These are phyloP conservation scores for Harpagoxenus sublaevis DNA, from an alignment of 2,888 invertebrate species.

Conservation along the genomic window DNA sequence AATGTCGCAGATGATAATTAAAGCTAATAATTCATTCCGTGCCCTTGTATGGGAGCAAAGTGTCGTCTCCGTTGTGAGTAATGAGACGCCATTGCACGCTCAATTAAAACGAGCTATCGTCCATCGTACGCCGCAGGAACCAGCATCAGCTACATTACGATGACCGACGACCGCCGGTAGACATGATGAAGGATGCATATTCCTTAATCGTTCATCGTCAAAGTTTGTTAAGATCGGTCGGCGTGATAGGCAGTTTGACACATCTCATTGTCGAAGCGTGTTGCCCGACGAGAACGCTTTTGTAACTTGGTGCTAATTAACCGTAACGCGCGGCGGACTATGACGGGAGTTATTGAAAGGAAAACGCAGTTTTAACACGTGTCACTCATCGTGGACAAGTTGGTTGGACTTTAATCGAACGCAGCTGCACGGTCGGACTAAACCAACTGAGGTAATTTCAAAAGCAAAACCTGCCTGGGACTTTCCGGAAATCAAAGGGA, in stretches of 20 bases:
- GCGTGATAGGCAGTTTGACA: conserved; percentile 46
- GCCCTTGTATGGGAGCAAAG: neutral
- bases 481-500: neutral
- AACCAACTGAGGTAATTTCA: conserved; percentile 25
- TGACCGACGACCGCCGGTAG: conserved; percentile 53
- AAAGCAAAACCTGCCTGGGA: neutral
- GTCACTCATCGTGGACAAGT: conserved; percentile 27
- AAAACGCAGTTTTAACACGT: conserved; percentile 34
- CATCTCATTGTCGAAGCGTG: conserved; percentile 20
- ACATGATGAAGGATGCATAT: conserved; percentile 66
- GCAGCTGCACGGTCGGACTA: neutral
- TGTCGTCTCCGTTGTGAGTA: conserved; percentile 19
- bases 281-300: conserved; percentile 32
- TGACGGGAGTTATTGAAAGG: conserved; percentile 36
- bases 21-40: conserved; percentile 35
- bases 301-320: conserved; percentile 43
- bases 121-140: neutral
- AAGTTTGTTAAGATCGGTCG: conserved; percentile 55
- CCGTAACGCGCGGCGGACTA: conserved; percentile 24
- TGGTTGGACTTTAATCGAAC: conserved; percentile 7
- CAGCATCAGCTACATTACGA: conserved; percentile 52
- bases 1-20: neutral
- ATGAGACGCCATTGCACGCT: conserved; percentile 50
- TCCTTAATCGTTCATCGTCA: conserved; percentile 67
- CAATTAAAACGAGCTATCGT: conserved; percentile 72